These are phyloP conservation scores for Tetramorium simillimum DNA, from an alignment of 1,140 invertebrate species.

Conservation along the genomic window DNA sequence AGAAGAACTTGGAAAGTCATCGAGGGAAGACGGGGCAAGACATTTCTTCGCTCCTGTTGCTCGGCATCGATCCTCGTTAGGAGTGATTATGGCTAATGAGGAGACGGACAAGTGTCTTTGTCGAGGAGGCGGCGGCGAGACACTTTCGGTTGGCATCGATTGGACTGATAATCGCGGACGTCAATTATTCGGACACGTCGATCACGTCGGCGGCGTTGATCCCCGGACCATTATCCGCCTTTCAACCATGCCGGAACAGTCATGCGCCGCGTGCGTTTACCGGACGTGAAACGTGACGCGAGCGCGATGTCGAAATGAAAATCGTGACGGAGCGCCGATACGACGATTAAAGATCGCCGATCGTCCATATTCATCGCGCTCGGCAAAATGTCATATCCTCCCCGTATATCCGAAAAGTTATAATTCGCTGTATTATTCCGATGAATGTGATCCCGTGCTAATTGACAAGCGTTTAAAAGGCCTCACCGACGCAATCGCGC, in stretches of 20 bases:
- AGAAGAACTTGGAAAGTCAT: background rate
- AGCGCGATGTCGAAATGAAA: slow-evolving; percentile 56
- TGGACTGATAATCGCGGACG: slow-evolving; percentile 51
- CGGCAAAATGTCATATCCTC: background rate
- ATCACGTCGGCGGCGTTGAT: slow-evolving; percentile 50
- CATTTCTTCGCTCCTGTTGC: slow-evolving; percentile 16
- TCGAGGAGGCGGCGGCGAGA: slow-evolving; percentile 18
- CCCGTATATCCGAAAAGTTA: background rate
- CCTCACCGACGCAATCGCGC: slow-evolving; percentile 10
- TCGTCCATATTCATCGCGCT: background rate
- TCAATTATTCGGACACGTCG: slow-evolving; percentile 63
- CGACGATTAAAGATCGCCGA: slow-evolving; percentile 52
- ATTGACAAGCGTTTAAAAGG: slow-evolving; percentile 52
- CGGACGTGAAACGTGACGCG: slow-evolving; percentile 56
- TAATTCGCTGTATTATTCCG: slow-evolving; percentile 38
- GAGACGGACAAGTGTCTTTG: slow-evolving; percentile 27
- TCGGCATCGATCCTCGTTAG: slow-evolving; percentile 43
- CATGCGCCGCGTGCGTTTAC: slow-evolving; percentile 21
- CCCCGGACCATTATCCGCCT: slow-evolving; percentile 52
- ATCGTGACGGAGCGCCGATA: slow-evolving; percentile 49
- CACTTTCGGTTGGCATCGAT: slow-evolving; percentile 55
- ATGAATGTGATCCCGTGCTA: slow-evolving; percentile 22
- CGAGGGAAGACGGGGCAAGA: background rate
- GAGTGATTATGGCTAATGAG: slow-evolving; percentile 49
- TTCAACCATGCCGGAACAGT: slow-evolving; percentile 27